A percentile compares a stretch with the other conserved stretches of the same genome.
Conservation (phyloP, 2,797 vertebrate genomes). For the Helicolenus hilgendorfi region DNA sequence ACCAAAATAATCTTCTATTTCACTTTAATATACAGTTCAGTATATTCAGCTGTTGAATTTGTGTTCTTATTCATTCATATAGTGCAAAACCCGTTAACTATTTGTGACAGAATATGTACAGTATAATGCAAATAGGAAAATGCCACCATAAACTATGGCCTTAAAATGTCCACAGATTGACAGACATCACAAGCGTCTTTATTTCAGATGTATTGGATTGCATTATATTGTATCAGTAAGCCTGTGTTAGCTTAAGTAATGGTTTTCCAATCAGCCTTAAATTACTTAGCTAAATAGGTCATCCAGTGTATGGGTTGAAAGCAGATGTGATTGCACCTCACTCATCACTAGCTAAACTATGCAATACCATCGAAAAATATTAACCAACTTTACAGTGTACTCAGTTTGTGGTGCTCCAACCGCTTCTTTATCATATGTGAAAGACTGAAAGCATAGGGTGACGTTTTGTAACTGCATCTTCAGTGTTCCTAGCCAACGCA, state of each 20-base stretch:
- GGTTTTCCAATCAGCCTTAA: not conserved
- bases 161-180: not conserved
- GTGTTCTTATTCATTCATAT: not conserved
- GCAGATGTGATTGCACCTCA: not conserved
- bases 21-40: not conserved
- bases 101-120: not conserved
- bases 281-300: not conserved
- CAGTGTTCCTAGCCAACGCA: not conserved
- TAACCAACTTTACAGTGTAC: not conserved
- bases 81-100: not conserved
- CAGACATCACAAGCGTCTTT: not conserved
- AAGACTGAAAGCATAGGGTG: not conserved
- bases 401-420: not conserved
- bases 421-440: not conserved
- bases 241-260: not conserved
- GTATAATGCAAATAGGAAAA: not conserved
- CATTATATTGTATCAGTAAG: not conserved
- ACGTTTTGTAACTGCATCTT: not conserved
- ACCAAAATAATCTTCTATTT: not conserved
- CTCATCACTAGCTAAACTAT: not conserved
- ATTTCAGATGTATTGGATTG: not conserved
- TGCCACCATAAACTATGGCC: not conserved
- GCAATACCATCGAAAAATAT: not conserved
- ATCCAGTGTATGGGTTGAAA: not conserved
- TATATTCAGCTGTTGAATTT: not conserved